These are phyloP conservation scores for Melanotaenia nigrans DNA, from an alignment of 2,797 vertebrate genomes.

Conservation along the genomic window DNA sequence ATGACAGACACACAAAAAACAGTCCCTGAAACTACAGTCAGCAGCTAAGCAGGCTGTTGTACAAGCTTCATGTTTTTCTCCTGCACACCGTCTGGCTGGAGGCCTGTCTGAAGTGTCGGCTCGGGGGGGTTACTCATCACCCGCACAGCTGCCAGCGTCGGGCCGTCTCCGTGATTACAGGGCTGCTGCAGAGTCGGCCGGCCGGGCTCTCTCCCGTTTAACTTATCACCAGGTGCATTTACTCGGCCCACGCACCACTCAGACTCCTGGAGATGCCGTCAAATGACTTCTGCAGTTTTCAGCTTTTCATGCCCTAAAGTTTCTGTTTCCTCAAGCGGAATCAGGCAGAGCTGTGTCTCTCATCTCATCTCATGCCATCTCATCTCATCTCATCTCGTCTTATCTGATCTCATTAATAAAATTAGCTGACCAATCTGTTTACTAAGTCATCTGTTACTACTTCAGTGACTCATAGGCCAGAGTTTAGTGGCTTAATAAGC, in stretches of 20 bases:
- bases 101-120: slow-evolving; percentile 68
- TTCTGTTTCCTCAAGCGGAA: too few relatives aligned
- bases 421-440: too few relatives aligned
- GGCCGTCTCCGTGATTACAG: slow-evolving; percentile 60
- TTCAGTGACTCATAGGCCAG: too few relatives aligned
- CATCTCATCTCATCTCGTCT: too few relatives aligned
- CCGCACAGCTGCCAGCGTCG: slow-evolving; percentile 54
- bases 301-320: too few relatives aligned
- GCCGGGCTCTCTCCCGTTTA: slow-evolving; percentile 48
- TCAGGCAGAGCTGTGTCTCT: too few relatives aligned
- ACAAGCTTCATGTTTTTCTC: slow-evolving; percentile 30
- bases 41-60: slow-evolving; percentile 70
- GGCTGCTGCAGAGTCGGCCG: slow-evolving; percentile 46
- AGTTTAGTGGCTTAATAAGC: too few relatives aligned
- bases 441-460: too few relatives aligned
- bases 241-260: not conserved
- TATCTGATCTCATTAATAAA: too few relatives aligned
- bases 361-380: too few relatives aligned
- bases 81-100: slow-evolving; percentile 51
- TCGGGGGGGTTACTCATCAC: slow-evolving; percentile 68
- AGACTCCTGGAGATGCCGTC: slow-evolving; percentile 22
- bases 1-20: slow-evolving; percentile 72
- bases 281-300: too few relatives aligned
- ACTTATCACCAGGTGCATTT: slow-evolving; percentile 60
- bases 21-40: slow-evolving; percentile 57